These are phyloP conservation scores for Australoheros scitulus DNA, from an alignment of 2,113 vertebrate species.

Conservation along the genomic window DNA sequence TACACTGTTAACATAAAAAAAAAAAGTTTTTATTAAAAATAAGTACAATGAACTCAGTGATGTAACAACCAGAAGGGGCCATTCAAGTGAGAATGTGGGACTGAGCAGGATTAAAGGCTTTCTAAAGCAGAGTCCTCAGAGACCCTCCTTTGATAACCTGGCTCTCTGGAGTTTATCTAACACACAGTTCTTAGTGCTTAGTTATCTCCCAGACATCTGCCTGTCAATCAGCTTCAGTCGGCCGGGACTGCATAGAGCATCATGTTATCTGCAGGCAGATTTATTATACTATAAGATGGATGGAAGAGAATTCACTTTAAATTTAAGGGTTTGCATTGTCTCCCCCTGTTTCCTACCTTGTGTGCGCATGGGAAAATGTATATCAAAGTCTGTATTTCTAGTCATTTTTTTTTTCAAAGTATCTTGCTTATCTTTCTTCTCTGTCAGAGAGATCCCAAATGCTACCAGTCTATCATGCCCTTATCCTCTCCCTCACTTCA, in stretches of 20 bases:
- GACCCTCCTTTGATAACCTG: not conserved
- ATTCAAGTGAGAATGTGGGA: not conserved
- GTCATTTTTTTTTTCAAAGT: not conserved
- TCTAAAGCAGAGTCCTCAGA: not conserved
- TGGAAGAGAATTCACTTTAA: constrained; percentile 39
- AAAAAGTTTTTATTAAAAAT: not conserved
- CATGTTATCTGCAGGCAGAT: constrained; percentile 5
- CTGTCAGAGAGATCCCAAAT: not conserved
- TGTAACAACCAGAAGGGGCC: not conserved
- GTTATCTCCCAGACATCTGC: constrained; percentile 23
- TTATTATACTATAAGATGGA: constrained; percentile 4
- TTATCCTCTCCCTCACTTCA: constrained; percentile 13
- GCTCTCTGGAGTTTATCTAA: not conserved
- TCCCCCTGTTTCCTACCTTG: not conserved
- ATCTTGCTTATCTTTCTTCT: not conserved
- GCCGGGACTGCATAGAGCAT: not conserved
- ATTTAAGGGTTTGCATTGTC: constrained; percentile 18
- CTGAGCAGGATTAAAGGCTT: not conserved
- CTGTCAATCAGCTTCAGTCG: constrained; percentile 33
- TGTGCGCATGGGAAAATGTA: not conserved
- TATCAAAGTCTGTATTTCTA: constrained; percentile 17
- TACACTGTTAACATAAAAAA: not conserved
- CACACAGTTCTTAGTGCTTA: not conserved
- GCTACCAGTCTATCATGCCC: constrained; percentile 7
- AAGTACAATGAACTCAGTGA: not conserved